Base-by-base conservation (phyloP, 92 coral and sea anemone genomes). In the Parazoanthus darwini region DNA sequence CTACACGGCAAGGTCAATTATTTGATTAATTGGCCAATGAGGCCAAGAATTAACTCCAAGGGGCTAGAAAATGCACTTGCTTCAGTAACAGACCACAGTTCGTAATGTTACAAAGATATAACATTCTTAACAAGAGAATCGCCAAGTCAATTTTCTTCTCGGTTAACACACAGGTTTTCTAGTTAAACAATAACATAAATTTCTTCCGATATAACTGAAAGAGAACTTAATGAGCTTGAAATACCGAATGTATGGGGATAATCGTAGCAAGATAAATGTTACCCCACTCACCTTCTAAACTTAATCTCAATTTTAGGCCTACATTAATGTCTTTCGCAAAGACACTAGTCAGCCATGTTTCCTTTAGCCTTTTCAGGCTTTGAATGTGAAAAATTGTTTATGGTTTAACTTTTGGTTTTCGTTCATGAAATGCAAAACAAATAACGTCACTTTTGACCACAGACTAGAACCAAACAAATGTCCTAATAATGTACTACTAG, bases 271-370 rank as follows among this genome's bases (percentile, higher is more conserved):
- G 59, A 68, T 13, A 1, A 79, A 23, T 5, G 54, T 14, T 42
- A 2, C 9, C 39, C 6, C 16, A 72, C 87, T 36, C n/a, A 84
- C 87, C 87, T 84, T 84, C 59, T 22, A 84, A 36, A 20, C 48
- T 37, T 29, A 22, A 46, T 3, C 87, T 35, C n/a, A 46, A 46
- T 44, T 71, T 44, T 7, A 6, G 87, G 87, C 87, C 79, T 46
- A 84, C 87, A 84, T 84, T 71, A 70, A 84, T 84, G 87, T 71
- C 87, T 70, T 84, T 46, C 87, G 25, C 66, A 71, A 84, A 84
- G 87, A 84, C 87, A 84, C 78, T 84, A 84, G 77, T 48, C 26
- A 84, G 87, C 78, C 87, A 84, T 84, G 87, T 84, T 84, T 84
- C 87, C 33, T 16, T 29, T 70, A 84, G 87, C 87, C 87, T 46